Evolutionary conservation across 2,113 vertebrate genomes (phyloP).

Genomic region (Heptranchias perlo): DNA sequence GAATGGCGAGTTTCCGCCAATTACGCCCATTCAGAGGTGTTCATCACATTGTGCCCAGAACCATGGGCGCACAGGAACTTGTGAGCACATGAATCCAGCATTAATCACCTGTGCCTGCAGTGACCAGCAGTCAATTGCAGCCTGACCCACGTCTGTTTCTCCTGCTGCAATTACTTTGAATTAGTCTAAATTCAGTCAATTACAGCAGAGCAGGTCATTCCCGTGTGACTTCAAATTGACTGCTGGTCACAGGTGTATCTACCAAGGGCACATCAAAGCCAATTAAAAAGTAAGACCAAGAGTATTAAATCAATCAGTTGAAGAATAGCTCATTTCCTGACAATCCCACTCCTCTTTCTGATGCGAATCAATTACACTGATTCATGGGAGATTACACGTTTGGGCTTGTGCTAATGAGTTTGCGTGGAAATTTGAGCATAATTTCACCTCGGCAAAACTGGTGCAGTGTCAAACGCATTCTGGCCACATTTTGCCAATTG

Average conservation of each 20-base stretch:
- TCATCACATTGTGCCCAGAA: background rate
- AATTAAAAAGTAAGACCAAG: background rate
- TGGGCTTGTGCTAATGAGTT: background rate
- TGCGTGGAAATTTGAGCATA: background rate
- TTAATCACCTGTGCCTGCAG: background rate
- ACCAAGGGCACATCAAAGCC: background rate
- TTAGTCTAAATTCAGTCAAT: background rate
- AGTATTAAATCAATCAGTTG: background rate
- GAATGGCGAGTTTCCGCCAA: no score
- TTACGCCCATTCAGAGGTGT: background rate
- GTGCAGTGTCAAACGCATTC: background rate
- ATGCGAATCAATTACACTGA: background rate
- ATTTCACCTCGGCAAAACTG: background rate
- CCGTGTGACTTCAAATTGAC: background rate
- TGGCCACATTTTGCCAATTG: background rate
- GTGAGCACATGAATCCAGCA: background rate
- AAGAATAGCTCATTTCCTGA: background rate
- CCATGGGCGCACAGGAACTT: background rate
- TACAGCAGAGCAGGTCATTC: background rate
- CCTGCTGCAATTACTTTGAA: background rate
- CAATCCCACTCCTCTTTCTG: background rate
- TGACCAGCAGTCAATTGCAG: background rate
- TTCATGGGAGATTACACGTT: background rate
- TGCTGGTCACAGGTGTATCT: background rate
- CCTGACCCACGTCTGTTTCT: no score